Evolutionary conservation across 2,888 invertebrate genomes (phyloP), one percentile per base, ranked within the genome.

Genomic region (Megamerina dolium): DNA sequence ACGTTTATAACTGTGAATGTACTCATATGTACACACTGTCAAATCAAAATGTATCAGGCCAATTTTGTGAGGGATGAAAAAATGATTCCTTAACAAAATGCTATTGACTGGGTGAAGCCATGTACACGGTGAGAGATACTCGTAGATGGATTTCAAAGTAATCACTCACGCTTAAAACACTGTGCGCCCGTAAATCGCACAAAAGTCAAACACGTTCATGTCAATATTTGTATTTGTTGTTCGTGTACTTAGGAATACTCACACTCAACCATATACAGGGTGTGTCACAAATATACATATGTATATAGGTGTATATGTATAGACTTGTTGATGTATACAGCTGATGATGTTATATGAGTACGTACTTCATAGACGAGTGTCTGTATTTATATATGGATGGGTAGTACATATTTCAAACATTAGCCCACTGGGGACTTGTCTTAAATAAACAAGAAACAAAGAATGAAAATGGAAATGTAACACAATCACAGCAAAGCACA

Each of bases 121-220:
- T 23, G 23, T 23, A 14, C n/a, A 14, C 12, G 12, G 31, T 13
- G 6, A 14, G 31, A 31, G 13, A 6, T 5, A 13, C 20, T 35
- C 19, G 5, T 13, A 35, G 8, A 35, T 12, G 35, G 17, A 17
- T 13, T 8, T 23, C 12, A 40, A 40, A 33, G 33, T 32, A 40
- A 40, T 40, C 32, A 32, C 40, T 40, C 40, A 33, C 23, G 26
- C 40, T 40, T 33, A 30, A 6, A 20, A 19, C 3, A 18, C 9
- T 12, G 9, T 14, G 43, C 32, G 17, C 37, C 23, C 19, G 37
- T 34, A 34, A 45, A 42, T 42, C 41, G 30, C 38, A 32, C 29
- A 23, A 26, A 38, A 42, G 38, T 46, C 42, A 46, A 46, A 46
- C 42, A 35, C 26, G 35, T 26, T 12, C 34, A 38, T 26, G 46